These are phyloP conservation scores for Strix occidentalis DNA, from an alignment of 2,797 vertebrate genomes.

Conservation along the genomic window DNA sequence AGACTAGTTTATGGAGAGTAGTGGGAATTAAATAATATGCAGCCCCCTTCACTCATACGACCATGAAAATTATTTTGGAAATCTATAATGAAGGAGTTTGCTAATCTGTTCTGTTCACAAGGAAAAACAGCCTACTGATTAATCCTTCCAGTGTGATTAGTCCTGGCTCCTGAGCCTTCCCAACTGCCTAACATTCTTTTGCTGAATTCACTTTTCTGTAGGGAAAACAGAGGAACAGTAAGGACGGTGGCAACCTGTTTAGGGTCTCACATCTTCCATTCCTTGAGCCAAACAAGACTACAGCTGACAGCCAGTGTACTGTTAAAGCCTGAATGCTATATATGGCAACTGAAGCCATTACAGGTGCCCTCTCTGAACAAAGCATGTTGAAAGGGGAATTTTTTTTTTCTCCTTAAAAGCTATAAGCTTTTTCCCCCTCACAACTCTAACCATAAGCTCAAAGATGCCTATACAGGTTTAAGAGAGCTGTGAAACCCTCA, in stretches of 20 bases:
- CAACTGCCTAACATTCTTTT: neutral
- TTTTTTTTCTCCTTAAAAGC: neutral
- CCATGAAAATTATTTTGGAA: neutral
- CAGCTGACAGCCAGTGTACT: neutral
- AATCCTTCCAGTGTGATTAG: neutral
- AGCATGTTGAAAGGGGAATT: neutral
- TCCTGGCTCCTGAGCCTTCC: neutral
- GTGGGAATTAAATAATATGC: neutral
- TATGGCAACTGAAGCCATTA: neutral
- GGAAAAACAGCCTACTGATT: neutral
- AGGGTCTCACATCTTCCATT: rapidly evolving
- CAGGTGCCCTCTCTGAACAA: neutral
- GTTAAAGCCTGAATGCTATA: neutral
- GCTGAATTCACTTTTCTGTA: neutral
- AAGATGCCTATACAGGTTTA: neutral
- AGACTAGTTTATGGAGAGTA: neutral
- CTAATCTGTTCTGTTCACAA: neutral
- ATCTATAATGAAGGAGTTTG: neutral
- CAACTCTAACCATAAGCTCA: neutral
- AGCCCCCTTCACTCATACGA: neutral
- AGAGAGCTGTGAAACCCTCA: neutral
- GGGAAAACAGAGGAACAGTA: neutral
- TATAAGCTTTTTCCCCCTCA: neutral
- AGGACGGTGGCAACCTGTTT: neutral
- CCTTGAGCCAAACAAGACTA: neutral